Base-by-base conservation (phyloP, 2,888 invertebrate species). In the Iphiclides podalirius region DNA sequence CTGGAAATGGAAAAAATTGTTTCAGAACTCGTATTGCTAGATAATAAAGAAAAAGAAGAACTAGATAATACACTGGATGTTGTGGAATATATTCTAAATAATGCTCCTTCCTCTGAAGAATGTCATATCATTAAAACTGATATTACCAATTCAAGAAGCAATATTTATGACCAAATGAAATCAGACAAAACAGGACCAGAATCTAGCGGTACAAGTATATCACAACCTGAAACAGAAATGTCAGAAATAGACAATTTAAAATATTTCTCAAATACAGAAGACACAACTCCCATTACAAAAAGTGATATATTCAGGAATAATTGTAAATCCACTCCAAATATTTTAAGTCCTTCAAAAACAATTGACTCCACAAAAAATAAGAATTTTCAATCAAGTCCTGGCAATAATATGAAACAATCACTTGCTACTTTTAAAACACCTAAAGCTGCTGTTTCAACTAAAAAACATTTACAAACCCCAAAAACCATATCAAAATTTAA, bases 11-110 rank as follows among this genome's bases (percentile, higher is more conserved):
- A 81, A 59, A 66, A 70, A 55, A 66, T 75, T 60, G 70, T 80
- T 14, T 61, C 67, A 9, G 60, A 72, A 23, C 47, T 72, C 39
- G 67, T 66, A 48, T 41, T 63, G 6, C 66, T 68, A 36, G 56
- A 67, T 11, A 57, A 53, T 34, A 59, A 57, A 17, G 52, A 43
- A 12, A 65, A 64, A 53, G 57, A 56, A 39, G 60, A 70, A 43
- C 60, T 78, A 33, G 72, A 82, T 51, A 79, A 75, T 48, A 82
- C 79, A 40, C 58, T 75, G 33, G 75, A 81, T 57, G 67, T 72
- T 17, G 66, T 81, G 39, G 72, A 82, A 44, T 74, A 70, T 43
- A 75, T 80, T 55, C 59, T 79, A 43, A 75, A 72, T 47, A 70
- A 75, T 61, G 72, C 43, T 7, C 42, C 70, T 38, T 65, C 64